A percentile compares a stretch with the other conserved stretches of the same genome.
Evolutionary conservation across 2,888 invertebrate species (phyloP).

Genomic region (Ophion costatus): DNA sequence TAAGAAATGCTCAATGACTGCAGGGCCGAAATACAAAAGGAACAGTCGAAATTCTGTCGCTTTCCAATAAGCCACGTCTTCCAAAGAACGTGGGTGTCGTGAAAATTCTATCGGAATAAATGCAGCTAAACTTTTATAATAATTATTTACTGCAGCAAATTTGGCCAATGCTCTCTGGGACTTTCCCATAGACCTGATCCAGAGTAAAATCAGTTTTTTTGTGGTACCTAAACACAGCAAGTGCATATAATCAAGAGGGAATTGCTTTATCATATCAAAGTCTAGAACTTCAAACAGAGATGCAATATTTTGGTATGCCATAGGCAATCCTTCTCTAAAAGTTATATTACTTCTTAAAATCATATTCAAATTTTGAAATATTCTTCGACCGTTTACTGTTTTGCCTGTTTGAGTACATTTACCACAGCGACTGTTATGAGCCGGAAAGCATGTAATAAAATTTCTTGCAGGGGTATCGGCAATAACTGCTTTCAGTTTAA

Average conservation of each 20-base stretch:
- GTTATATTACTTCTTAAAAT: constrained; percentile 36
- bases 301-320: constrained; percentile 5
- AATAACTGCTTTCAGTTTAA: constrained; percentile 22
- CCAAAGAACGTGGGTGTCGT: constrained; percentile 14
- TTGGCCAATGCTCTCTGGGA: background rate
- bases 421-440: constrained; percentile 53
- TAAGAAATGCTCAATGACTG: no score
- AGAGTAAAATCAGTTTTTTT: constrained; percentile 36
- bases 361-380: constrained; percentile 49
- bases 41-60: constrained; percentile 33
- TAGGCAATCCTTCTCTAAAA: constrained; percentile 32
- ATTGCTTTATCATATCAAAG: constrained; percentile 45
- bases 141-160: constrained; percentile 3
- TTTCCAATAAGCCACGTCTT: constrained; percentile 30
- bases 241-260: constrained; percentile 59
- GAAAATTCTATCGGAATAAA: constrained; percentile 30
- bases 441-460: constrained; percentile 36
- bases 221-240: constrained; percentile 44
- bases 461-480: constrained; percentile 56
- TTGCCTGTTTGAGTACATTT: constrained; percentile 35
- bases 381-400: constrained; percentile 20
- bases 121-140: constrained; percentile 1
- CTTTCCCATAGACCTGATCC: no score
- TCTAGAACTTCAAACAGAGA: constrained; percentile 43
- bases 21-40: constrained; percentile 30